Base-by-base conservation (phyloP, 2,113 vertebrate species). In the Cephalopterus ornatus region DNA sequence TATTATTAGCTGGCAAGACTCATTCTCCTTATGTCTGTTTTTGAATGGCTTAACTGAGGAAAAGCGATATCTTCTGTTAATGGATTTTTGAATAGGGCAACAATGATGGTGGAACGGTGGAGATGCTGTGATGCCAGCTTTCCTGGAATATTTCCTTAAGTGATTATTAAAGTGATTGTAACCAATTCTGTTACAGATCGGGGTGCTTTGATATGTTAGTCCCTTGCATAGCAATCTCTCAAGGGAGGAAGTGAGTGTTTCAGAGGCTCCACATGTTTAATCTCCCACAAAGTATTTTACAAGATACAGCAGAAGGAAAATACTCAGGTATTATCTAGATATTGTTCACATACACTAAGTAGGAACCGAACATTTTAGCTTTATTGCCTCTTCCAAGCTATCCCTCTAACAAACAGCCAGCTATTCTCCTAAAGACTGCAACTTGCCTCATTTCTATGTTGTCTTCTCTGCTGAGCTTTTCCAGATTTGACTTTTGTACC, bases 1-100 rank as follows among this genome's bases (percentile, higher is more conserved):
- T 83, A 46, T 78, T 92, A 93, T 95, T 96, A 96, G 88, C 73
- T 86, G 85, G 73, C 68, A 92, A 94, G 85, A 94, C 28, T 91
- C 90, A 75, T 82, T 96, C 88, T 86, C 92, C 93, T 94, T 96
- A 84, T 94, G 88, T 86, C 86, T 95, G 62, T 84, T 97, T 96
- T 93, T 95, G 83, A 93, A 86, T 91, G 52, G 72, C 49, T 94
- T 96, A 84, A 93, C 65, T 91, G 92, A 92, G 80, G 86, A 92
- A 90, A 68, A 88, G 56, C 82, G 52, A 4, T 49, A n/a, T 56
- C 76, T 94, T 94, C 41, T 75, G 84, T 52, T 86, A 75, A 92
- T 37, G 75, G 68, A 28, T 15, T 91, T 93, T 68, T 91, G 58
- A 80, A 89, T 2, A 78, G 68, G 74, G 73, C 62, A 77, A 15